Base-by-base conservation (phyloP, 2,113 vertebrate genomes). In the Thalassoma bifasciatum region DNA sequence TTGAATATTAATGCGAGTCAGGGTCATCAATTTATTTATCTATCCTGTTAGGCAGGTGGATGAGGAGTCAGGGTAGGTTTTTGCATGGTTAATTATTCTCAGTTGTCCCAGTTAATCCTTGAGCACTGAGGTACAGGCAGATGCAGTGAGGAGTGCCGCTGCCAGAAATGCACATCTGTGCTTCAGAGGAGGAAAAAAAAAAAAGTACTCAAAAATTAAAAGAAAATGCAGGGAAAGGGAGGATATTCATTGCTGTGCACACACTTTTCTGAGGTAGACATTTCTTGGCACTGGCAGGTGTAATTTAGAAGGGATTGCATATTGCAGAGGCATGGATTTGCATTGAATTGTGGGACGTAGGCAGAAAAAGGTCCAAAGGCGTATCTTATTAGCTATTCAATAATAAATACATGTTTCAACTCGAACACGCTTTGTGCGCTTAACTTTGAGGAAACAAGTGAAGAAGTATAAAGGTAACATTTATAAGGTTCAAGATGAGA, bases 151-250 rank as follows among this genome's bases (percentile, higher is more conserved):
- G 68, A 74, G 53, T 60, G 61, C 76, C 2, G 63, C 80, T 89
- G 89, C 88, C 89, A 91, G 82, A 89, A 91, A 85, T 78, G 66
- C 89, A 92, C 91, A 92, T 92, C 89, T 92, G 91, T 86, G 77
- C 67, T 82, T 19, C 59, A 53, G 70, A 65, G 54, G 81, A 83
- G 58, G 26, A 49, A 24, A 24, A 17, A 49, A 58, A 69, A 23
- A 12, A 30, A 85, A 61, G 26, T 44, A 24, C 22, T 12, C 42
- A 58, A 69, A 21, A 12, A 12, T 30, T 46, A 11, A 62, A 19
- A 59, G 8, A 76, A n/a, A 70, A 22, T 54, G 26, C 36, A 23
- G 59, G 38, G 47, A 59, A 83, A 70, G 66, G 68, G 38, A 73
- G 69, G 67, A 84, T 82, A 71, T 71, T 75, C 69, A 80, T 65